These are phyloP conservation scores for Diadophis punctatus DNA, from an alignment of 2,113 vertebrate genomes.

Conservation along the genomic window DNA sequence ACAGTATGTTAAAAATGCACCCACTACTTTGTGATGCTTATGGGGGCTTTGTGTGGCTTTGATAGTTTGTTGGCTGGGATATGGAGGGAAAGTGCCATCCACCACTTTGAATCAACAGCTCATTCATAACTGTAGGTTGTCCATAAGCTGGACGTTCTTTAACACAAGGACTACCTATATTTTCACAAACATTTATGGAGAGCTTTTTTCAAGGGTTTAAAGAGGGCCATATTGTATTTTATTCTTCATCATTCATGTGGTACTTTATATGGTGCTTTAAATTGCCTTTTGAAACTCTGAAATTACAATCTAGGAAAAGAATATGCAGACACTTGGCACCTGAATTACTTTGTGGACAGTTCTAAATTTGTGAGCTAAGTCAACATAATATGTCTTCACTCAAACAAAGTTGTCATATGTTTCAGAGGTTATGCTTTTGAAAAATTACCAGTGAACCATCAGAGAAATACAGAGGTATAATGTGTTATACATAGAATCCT, in stretches of 20 bases:
- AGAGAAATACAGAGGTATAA: slow-evolving; percentile 53
- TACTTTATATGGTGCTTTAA: slow-evolving; percentile 47
- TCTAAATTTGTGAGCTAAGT: slow-evolving; percentile 45
- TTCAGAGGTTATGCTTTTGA: slow-evolving; percentile 61
- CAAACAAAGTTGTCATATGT: slow-evolving; percentile 61
- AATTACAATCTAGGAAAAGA: slow-evolving; percentile 56
- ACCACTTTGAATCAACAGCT: neutral
- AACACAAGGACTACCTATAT: neutral
- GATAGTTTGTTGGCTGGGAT: neutral
- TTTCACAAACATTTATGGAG: neutral
- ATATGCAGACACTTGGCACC: slow-evolving; percentile 51
- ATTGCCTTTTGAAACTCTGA: slow-evolving; percentile 43
- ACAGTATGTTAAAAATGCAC: neutral
- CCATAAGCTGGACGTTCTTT: neutral
- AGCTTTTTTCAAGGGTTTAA: slow-evolving; percentile 41
- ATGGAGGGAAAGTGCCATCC: neutral
- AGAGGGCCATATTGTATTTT: slow-evolving; percentile 31
- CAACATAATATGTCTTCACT: slow-evolving; percentile 53
- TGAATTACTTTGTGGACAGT: slow-evolving; percentile 35
- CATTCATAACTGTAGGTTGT: neutral
- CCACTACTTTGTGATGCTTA: neutral
- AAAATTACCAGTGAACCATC: slow-evolving; percentile 62
- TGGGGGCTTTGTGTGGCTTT: neutral
- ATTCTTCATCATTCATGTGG: slow-evolving; percentile 43
- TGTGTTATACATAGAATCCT: slow-evolving; percentile 53